Conservation (phyloP, 2,113 vertebrate genomes). For the Oceanites oceanicus region DNA sequence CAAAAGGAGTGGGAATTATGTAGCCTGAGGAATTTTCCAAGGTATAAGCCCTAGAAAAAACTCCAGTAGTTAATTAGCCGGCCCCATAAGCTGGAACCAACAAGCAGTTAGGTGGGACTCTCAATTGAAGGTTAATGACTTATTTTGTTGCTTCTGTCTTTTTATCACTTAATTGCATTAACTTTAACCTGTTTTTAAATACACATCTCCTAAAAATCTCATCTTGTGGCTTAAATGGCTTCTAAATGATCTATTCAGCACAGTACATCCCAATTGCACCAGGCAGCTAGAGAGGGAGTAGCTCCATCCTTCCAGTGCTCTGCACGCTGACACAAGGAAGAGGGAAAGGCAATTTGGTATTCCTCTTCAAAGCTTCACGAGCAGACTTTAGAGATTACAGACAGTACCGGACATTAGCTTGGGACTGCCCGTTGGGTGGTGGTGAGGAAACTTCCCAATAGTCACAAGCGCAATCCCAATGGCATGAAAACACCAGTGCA, state of each 20-base stretch:
- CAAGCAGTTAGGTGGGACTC: neutral
- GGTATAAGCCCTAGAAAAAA: neutral
- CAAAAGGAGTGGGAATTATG: neutral
- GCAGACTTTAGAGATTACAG: neutral
- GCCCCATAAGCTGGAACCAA: neutral
- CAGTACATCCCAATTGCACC: neutral
- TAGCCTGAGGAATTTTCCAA: neutral
- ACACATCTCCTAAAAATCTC: neutral
- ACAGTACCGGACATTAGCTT: neutral
- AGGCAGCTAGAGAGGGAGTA: neutral
- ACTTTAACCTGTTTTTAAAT: neutral
- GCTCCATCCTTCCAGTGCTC: neutral
- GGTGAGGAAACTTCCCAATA: neutral
- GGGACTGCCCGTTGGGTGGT: neutral
- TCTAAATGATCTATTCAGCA: neutral
- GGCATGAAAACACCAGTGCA: neutral
- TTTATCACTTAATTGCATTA: neutral
- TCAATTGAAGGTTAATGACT: neutral
- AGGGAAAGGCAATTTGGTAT: neutral
- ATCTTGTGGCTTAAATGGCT: neutral
- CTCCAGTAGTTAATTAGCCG: neutral
- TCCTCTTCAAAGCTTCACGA: neutral
- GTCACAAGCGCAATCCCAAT: neutral
- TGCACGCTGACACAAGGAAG: neutral
- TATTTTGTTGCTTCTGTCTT: neutral